Evolutionary conservation across 2,888 invertebrate genomes (phyloP).

Genomic region (Apotomis turbidana): DNA sequence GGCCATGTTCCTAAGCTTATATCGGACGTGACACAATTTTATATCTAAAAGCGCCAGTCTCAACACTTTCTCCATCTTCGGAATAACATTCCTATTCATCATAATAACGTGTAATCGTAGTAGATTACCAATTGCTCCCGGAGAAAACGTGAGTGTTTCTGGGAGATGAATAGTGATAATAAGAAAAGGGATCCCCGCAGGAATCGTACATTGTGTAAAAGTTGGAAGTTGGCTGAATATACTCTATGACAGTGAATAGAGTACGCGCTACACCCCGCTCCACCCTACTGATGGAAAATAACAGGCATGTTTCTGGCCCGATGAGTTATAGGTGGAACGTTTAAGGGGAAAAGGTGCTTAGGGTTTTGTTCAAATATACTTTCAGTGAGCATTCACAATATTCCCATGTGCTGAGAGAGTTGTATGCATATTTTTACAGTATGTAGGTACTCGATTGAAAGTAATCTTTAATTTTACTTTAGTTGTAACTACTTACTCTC

Average conservation of each 20-base stretch:
- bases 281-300: constrained; percentile 10
- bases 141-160: neutral
- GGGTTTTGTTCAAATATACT: neutral
- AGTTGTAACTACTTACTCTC: too few species aligned
- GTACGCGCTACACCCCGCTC: neutral
- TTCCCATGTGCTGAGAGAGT: too few species aligned
- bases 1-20: constrained; percentile 41
- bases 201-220: constrained; percentile 22
- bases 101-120: constrained; percentile 10
- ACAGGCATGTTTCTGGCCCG: neutral
- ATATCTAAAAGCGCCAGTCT: constrained; percentile 34
- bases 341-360: neutral
- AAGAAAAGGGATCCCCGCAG: constrained; percentile 20
- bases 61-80: constrained; percentile 26
- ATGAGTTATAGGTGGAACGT: neutral
- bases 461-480: too few species aligned
- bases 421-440: too few species aligned
- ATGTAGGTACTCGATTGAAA: too few species aligned
- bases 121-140: constrained; percentile 3
- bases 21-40: constrained; percentile 42
- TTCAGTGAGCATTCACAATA: neutral
- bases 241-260: neutral
- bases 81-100: constrained; percentile 30
- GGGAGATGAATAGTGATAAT: constrained; percentile 9
- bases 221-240: constrained; percentile 5